Conservation (phyloP, 2,113 vertebrate species). For the Tretioscincus oriximinensis region DNA sequence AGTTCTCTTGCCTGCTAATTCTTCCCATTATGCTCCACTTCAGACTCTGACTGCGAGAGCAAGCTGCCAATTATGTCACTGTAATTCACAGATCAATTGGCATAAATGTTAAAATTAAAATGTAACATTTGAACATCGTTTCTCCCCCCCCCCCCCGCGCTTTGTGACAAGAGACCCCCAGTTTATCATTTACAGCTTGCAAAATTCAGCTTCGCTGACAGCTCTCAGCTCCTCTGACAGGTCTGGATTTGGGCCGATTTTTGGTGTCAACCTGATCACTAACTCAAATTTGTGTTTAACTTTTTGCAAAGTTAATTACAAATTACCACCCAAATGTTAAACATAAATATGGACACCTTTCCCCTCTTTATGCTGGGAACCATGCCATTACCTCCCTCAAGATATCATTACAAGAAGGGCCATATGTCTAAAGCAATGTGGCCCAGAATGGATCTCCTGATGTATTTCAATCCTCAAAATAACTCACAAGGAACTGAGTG, state of each 20-base stretch:
- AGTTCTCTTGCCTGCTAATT: neutral
- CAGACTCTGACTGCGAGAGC: constrained; percentile 63
- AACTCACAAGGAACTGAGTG: neutral
- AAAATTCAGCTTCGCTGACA: constrained; percentile 68
- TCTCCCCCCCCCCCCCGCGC: neutral
- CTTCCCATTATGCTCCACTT: constrained; percentile 59
- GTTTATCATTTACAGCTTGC: constrained; percentile 68
- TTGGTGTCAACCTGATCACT: constrained; percentile 66
- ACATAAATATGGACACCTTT: accelerated
- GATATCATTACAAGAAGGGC: accelerated
- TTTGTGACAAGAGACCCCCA: constrained; percentile 68
- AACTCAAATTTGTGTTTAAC: constrained; percentile 59
- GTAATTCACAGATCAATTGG: constrained; percentile 74
- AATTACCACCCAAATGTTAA: constrained; percentile 16
- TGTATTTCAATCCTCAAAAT: neutral
- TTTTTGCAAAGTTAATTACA: constrained; percentile 49
- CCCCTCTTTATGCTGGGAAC: neutral
- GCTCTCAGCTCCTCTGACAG: constrained; percentile 70
- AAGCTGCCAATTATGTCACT: constrained; percentile 74
- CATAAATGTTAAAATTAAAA: constrained; percentile 76
- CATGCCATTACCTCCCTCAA: accelerated
- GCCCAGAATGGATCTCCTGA: neutral
- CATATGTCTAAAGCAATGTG: accelerated
- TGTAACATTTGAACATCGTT: constrained; percentile 68
- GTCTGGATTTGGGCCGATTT: constrained; percentile 69